Evolutionary conservation across 2,797 vertebrate species (phyloP).

Genomic region (Glossophaga mutica): DNA sequence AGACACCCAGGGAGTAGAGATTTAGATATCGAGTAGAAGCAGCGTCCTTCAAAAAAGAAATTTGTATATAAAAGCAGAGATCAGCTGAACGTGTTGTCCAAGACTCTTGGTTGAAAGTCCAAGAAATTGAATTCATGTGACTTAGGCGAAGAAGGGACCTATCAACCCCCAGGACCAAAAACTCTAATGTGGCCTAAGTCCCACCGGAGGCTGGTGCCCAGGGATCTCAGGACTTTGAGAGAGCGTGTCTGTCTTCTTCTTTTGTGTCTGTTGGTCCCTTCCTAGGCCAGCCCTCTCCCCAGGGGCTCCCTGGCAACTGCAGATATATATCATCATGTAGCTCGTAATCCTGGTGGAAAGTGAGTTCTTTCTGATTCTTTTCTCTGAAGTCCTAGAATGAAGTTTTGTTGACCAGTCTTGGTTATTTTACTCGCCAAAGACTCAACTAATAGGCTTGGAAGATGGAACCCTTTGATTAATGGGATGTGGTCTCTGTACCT

Average conservation of each 20-base stretch:
- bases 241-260: fast-evolving
- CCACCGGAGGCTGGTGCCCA: background rate
- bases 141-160: background rate
- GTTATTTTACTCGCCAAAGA: background rate
- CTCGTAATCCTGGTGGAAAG: background rate
- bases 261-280: background rate
- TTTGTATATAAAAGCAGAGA: background rate
- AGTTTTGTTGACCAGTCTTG: background rate
- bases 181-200: background rate
- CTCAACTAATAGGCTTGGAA: background rate
- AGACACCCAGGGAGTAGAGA: background rate
- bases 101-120: background rate
- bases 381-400: background rate
- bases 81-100: background rate
- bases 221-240: background rate
- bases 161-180: background rate
- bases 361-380: background rate
- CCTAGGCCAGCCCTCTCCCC: background rate
- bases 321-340: background rate
- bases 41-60: background rate
- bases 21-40: background rate
- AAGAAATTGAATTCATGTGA: background rate
- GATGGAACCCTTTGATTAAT: background rate
- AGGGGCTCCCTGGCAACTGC: fast-evolving
- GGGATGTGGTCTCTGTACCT: background rate